A percentile compares a stretch with the other conserved stretches of the same genome.
Conservation (phyloP, 2,113 vertebrate genomes). For the Isichthys henryi region DNA sequence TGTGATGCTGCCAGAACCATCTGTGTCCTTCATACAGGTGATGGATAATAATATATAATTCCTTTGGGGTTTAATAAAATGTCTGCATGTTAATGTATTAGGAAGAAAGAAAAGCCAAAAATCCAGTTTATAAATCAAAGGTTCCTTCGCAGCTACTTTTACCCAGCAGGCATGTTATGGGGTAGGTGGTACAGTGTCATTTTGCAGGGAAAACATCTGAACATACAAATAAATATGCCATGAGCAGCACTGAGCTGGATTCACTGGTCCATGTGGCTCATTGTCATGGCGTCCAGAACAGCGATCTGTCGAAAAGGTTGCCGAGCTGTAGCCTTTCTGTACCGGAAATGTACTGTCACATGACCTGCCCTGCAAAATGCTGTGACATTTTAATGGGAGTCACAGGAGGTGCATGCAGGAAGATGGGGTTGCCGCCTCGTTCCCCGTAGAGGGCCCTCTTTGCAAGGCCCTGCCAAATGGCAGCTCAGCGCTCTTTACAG, state of each 20-base stretch:
- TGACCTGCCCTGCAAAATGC: neutral
- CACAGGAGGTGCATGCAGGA: neutral
- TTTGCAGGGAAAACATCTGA: neutral
- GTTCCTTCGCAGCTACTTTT: neutral
- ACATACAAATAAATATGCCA: neutral
- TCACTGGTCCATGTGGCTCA: neutral
- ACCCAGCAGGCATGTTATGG: neutral
- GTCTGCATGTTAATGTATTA: neutral
- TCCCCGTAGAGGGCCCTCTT: neutral
- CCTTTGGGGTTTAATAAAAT: neutral
- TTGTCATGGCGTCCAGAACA: neutral
- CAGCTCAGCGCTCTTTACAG: slow-evolving; percentile 43
- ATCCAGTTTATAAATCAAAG: neutral
- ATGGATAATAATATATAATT: neutral
- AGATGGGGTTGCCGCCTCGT: neutral
- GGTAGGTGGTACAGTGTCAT: neutral
- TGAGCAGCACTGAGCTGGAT: neutral
- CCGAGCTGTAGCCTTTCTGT: neutral
- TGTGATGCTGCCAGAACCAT: neutral
- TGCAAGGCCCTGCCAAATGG: slow-evolving; percentile 44
- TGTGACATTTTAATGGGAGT: neutral
- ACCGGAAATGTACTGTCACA: neutral
- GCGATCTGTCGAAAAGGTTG: neutral
- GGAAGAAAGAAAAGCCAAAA: neutral
- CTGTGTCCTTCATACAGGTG: neutral